phyloP scores from a whole-genome alignment of 2,797 vertebrate genomes.

The Etheostoma perlongum region DNA sequence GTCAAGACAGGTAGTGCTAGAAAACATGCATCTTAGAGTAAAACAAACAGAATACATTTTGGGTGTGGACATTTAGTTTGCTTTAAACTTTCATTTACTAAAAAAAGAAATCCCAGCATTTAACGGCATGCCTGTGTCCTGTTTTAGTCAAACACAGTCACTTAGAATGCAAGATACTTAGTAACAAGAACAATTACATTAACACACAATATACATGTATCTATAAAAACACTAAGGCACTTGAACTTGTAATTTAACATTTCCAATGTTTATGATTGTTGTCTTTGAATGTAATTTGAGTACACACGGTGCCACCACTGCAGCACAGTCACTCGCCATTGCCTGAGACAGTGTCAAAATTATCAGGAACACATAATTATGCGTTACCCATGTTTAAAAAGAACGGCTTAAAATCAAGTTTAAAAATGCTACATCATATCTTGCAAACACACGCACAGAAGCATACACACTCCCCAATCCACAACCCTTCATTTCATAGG shows the following conservation, averaged over 20 bases:
- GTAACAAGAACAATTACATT: conserved; percentile 72
- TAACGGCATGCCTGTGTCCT: conserved; percentile 52
- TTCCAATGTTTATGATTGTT: conserved; percentile 66
- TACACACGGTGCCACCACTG: conserved; percentile 38
- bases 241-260: conserved; percentile 66
- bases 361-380: conserved; percentile 25
- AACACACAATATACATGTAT: conserved; percentile 68
- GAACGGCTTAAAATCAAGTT: conserved; percentile 69
- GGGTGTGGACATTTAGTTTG: conserved; percentile 25
- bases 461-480: conserved; percentile 47
- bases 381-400: conserved; percentile 41
- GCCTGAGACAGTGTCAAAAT: conserved; percentile 70
- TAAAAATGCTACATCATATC: conserved; percentile 75
- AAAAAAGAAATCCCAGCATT: conserved; percentile 44
- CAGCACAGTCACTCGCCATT: conserved; percentile 52
- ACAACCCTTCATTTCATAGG: conserved; percentile 45
- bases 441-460: conserved; percentile 50
- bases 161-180: conserved; percentile 65
- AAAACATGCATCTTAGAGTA: conserved; percentile 66
- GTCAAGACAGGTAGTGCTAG: conserved; percentile 46
- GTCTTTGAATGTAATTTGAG: conserved; percentile 53
- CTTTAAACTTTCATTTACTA: conserved; percentile 3
- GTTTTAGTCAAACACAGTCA: conserved; percentile 61
- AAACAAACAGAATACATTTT: conserved; percentile 30
- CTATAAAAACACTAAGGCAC: conserved; percentile 85